Percentiles rank a stretch among this genome's conserved stretches.
Conservation (phyloP, 92 coral and sea anemone genomes). For the Palythoa grandiflora region DNA sequence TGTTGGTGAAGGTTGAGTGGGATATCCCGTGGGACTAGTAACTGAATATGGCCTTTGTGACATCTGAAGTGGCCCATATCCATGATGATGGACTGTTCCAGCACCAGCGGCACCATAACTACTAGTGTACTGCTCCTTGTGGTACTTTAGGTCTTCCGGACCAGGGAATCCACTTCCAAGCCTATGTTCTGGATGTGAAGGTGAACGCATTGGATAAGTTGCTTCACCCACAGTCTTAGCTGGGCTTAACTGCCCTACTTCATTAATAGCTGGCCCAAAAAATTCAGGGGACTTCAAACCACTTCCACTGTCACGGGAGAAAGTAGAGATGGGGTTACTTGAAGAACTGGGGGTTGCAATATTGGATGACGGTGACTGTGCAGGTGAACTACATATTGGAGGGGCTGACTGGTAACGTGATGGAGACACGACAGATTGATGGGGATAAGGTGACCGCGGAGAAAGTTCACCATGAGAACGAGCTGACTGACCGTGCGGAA, state of each 20-base stretch:
- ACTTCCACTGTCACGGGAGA: constrained; percentile 77
- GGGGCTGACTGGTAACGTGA: constrained; percentile 94
- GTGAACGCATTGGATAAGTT: constrained; percentile 78
- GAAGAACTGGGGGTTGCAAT: constrained; percentile 96
- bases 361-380: constrained; percentile 86
- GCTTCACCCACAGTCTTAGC: constrained; percentile 78
- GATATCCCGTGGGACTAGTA: constrained; percentile 81
- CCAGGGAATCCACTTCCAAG: constrained; percentile 55
- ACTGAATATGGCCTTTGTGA: constrained; percentile 68
- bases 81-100: constrained; percentile 94
- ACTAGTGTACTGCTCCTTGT: constrained; percentile 75
- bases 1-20: constrained; percentile 79
- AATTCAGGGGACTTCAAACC: constrained; percentile 84
- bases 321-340: constrained; percentile 78
- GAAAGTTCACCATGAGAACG: constrained; percentile 74
- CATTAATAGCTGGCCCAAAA: constrained; percentile 82
- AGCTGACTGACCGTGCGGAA: constrained; percentile 41
- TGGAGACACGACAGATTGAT: constrained; percentile 81
- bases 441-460: constrained; percentile 89
- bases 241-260: constrained; percentile 87
- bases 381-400: constrained; percentile 82
- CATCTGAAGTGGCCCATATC: constrained; percentile 73
- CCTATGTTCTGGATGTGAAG: constrained; percentile 71
- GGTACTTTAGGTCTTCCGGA: constrained; percentile 67
- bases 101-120: constrained; percentile 78